Percentiles rank a stretch among this genome's conserved stretches.
phyloP scores from a whole-genome alignment of 2,113 vertebrate genomes.

The Hiodon tergisus region DNA sequence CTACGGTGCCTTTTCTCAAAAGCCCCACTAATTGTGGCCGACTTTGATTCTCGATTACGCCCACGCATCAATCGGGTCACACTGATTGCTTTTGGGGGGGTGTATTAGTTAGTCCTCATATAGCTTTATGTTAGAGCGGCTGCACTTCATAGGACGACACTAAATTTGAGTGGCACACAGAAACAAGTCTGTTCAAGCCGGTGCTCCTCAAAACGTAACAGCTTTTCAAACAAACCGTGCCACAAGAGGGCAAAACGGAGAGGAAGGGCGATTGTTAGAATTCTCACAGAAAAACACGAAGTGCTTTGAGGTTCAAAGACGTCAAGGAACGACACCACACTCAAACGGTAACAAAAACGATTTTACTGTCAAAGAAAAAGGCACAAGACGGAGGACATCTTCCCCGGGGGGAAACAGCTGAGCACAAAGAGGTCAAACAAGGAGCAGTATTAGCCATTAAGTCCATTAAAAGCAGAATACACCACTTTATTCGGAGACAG shows the following conservation, averaged over 20 bases:
- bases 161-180: not conserved
- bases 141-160: too few species aligned
- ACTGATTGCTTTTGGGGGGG: too few species aligned
- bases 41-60: too few species aligned
- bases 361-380: slow-evolving; percentile 47
- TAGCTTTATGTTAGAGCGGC: too few species aligned
- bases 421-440: not conserved
- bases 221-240: too few species aligned
- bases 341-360: slow-evolving; percentile 20
- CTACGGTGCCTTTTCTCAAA: too few species aligned
- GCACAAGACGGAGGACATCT: slow-evolving; percentile 41
- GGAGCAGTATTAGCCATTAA: not conserved
- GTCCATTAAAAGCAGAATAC: not conserved
- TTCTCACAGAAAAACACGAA: not conserved
- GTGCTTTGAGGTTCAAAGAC: not conserved
- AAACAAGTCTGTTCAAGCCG: not conserved
- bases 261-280: not conserved
- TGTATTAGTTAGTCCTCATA: too few species aligned
- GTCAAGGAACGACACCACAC: not conserved
- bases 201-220: not conserved
- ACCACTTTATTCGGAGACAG: too few species aligned
- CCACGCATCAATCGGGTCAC: too few species aligned
- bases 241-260: not conserved
- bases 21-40: too few species aligned
- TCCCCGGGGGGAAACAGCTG: not conserved